Base-by-base conservation (phyloP, 2,113 vertebrate genomes). In the Vicugna pacos region DNA sequence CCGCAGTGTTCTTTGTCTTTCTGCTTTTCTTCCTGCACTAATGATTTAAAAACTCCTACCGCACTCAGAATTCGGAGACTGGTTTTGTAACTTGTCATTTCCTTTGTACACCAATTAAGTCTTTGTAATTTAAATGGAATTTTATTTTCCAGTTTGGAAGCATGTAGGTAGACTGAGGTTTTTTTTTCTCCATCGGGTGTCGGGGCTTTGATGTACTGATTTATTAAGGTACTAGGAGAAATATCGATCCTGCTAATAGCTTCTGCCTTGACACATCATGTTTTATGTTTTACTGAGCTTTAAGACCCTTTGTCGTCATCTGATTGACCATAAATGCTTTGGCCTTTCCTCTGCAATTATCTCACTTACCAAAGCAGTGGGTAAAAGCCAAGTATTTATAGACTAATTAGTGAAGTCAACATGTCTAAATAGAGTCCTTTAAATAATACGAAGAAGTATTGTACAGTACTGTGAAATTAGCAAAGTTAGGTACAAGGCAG, bases 181-280 rank as follows among this genome's bases (percentile, higher is more conserved):
- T 42, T 42, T 42, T 42, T 42, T 98, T 98, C 98, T 98, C 98
- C 96, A 96, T 98, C 97, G 97, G 85, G 89, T 96, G 96, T 97
- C 65, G 76, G 98, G 98, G 97, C 98, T 98, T 98, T 99, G 98
- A 99, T 98, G 98, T 98, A 98, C 98, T 99, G 99, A 99, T 99
- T 99, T 99, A 99, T 99, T 98, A 98, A 98, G 98, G 98, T 98
- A 98, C 98, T 98, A 98, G 98, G 94, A 98, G 96, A 98, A 98
- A 98, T 99, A 99, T 99, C 98, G 99, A 99, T 99, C 97, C 98
- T 93, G 96, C 98, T 99, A 99, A 99, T 98, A 98, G 99, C 98
- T 98, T 98, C 97, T 98, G 98, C 98, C 98, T 98, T 98, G 96
- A 98, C 97, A 98, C 98, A 97, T 98, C 98, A 98, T 98, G 98